Evolutionary conservation across 2,113 vertebrate species (phyloP).

Genomic region (Lasiurus cinereus): DNA sequence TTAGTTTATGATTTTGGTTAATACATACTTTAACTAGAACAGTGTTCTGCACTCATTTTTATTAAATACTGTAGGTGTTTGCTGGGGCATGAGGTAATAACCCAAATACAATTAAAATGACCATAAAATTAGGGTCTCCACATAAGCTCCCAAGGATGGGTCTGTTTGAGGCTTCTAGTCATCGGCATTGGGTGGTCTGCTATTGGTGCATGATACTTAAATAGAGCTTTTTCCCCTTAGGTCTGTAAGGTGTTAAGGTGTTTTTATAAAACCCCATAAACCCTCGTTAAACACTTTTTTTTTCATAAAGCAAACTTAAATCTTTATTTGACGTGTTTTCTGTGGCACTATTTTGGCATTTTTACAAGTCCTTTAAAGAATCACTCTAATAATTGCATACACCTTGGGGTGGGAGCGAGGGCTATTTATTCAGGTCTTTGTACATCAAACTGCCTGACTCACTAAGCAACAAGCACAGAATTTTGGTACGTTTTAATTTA

Average conservation of each 20-base stretch:
- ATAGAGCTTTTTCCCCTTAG: slow-evolving; percentile 81
- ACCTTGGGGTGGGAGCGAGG: slow-evolving; percentile 64
- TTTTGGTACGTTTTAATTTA: slow-evolving; percentile 79
- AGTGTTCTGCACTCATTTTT: slow-evolving; percentile 79
- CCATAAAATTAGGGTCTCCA: slow-evolving; percentile 78
- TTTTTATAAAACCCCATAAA: slow-evolving; percentile 88
- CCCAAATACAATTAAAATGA: slow-evolving; percentile 85
- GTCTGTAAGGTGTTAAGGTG: slow-evolving; percentile 88
- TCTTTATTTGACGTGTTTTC: slow-evolving; percentile 84
- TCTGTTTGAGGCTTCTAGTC: slow-evolving; percentile 83
- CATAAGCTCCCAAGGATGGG: slow-evolving; percentile 77
- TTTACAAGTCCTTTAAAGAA: slow-evolving; percentile 84
- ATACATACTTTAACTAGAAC: slow-evolving; percentile 77
- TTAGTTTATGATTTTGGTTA: slow-evolving; percentile 83
- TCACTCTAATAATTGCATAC: slow-evolving; percentile 84
- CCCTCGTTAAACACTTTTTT: slow-evolving; percentile 86
- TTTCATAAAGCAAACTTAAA: slow-evolving; percentile 86
- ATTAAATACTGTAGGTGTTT: slow-evolving; percentile 82
- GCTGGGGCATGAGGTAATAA: slow-evolving; percentile 82
- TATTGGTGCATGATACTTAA: slow-evolving; percentile 83
- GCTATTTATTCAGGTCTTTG: slow-evolving; percentile 80
- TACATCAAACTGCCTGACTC: slow-evolving; percentile 77
- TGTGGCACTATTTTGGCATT: slow-evolving; percentile 84
- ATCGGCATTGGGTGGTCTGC: slow-evolving; percentile 87
- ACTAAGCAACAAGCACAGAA: slow-evolving; percentile 69